Conservation (phyloP, 2,113 vertebrate genomes). For the Atlantisia rogersi region DNA sequence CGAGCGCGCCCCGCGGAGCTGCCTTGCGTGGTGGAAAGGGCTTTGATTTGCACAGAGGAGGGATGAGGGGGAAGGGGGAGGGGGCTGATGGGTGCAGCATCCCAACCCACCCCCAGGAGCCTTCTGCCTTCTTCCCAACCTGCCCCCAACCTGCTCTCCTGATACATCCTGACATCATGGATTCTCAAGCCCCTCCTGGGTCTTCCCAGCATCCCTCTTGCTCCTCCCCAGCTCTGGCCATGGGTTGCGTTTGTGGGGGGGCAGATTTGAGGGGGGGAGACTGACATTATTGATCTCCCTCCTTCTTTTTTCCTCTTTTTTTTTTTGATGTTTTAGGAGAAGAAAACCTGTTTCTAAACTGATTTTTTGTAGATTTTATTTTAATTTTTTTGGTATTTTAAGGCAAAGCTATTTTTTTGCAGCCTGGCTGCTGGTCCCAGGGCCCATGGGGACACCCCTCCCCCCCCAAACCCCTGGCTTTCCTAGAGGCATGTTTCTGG, state of each 20-base stretch:
- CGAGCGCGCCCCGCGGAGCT: slow-evolving; percentile 59
- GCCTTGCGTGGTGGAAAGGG: slow-evolving; percentile 75
- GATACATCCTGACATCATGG: background rate
- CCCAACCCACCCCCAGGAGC: slow-evolving; percentile 2
- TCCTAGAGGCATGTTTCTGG: background rate
- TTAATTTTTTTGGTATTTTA: slow-evolving; percentile 75
- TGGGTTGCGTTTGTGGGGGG: slow-evolving; percentile 42
- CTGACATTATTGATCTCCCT: slow-evolving; percentile 48
- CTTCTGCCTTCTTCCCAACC: slow-evolving; percentile 12
- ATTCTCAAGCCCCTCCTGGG: background rate
- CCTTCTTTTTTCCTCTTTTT: background rate
- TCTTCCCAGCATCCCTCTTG: background rate
- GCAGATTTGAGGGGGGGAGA: background rate
- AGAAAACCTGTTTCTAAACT: slow-evolving; percentile 68
- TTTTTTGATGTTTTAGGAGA: slow-evolving; percentile 18
- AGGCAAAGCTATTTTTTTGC: slow-evolving; percentile 72
- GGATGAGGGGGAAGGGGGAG: background rate
- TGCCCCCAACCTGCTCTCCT: too few species aligned
- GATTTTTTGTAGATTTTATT: slow-evolving; percentile 79
- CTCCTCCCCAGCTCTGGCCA: slow-evolving; percentile 15
- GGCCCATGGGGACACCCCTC: background rate
- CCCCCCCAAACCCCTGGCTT: background rate
- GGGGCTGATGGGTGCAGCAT: slow-evolving; percentile 19
- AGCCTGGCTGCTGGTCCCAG: slow-evolving; percentile 24
- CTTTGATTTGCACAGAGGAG: slow-evolving; percentile 77